Conservation (phyloP, 2,113 vertebrate species). For the Syrmaticus mikado region DNA sequence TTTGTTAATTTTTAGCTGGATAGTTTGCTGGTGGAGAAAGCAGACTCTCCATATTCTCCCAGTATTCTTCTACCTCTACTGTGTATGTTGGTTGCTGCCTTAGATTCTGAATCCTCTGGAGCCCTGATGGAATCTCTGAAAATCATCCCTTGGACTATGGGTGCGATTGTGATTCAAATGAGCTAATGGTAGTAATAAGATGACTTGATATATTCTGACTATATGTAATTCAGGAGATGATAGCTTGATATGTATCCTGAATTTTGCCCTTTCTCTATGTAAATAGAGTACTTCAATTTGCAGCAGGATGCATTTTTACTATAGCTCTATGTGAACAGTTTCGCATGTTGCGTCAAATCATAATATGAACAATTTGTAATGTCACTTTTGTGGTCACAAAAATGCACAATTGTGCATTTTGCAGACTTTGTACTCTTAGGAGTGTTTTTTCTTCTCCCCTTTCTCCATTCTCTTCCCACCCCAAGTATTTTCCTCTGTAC, state of each 20-base stretch:
- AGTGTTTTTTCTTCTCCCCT: background rate
- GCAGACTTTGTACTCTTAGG: background rate
- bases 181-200: slow-evolving; percentile 21
- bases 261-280: background rate
- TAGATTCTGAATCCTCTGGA: slow-evolving; percentile 4
- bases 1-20: background rate
- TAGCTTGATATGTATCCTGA: background rate
- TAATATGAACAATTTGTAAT: slow-evolving; percentile 21
- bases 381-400: too few species aligned
- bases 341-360: background rate
- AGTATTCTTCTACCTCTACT: background rate
- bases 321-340: background rate
- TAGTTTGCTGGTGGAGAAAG: background rate
- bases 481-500: background rate
- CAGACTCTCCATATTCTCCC: accelerated
- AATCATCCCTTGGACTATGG: background rate
- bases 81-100: background rate
- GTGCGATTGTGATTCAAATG: slow-evolving; percentile 35
- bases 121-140: slow-evolving; percentile 15
- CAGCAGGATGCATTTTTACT: background rate
- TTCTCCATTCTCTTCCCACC: background rate
- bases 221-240: background rate
- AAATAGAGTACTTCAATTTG: background rate
- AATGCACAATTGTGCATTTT: background rate
- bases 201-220: background rate